phyloP scores from a whole-genome alignment of 2,113 vertebrate species.

The Triplophysa rosa region DNA sequence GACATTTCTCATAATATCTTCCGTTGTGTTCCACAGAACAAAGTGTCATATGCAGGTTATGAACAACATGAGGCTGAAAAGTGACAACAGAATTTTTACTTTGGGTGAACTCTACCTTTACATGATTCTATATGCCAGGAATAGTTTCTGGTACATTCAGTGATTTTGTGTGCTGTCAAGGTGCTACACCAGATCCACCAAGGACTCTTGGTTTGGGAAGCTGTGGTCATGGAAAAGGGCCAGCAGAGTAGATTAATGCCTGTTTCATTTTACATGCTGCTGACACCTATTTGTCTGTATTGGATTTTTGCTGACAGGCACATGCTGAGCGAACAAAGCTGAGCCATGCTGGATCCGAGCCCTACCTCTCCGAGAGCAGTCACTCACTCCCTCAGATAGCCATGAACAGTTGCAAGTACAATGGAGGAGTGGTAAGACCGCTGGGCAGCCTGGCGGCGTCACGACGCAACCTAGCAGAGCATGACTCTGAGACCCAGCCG shows the following conservation, averaged over 20 bases:
- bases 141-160: neutral
- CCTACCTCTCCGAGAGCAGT: conserved; percentile 65
- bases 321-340: conserved; percentile 58
- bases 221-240: conserved; percentile 20
- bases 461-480: conserved; percentile 64
- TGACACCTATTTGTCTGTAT: conserved; percentile 36
- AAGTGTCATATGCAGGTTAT: no score
- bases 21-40: no score
- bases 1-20: no score
- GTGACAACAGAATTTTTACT: no score
- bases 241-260: conserved; percentile 21
- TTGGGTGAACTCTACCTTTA: neutral
- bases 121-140: neutral
- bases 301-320: conserved; percentile 57
- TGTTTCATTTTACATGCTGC: conserved; percentile 19
- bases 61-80: no score
- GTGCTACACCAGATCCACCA: neutral
- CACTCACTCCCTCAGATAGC: conserved; percentile 68
- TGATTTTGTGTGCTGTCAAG: neutral
- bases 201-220: neutral
- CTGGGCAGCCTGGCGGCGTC: conserved; percentile 71
- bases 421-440: conserved; percentile 79
- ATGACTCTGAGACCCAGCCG: conserved; percentile 73
- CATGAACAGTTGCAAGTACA: conserved; percentile 79
- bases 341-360: conserved; percentile 75